Conservation (phyloP, 2,888 invertebrate genomes). For the Synergus itoensis region DNA sequence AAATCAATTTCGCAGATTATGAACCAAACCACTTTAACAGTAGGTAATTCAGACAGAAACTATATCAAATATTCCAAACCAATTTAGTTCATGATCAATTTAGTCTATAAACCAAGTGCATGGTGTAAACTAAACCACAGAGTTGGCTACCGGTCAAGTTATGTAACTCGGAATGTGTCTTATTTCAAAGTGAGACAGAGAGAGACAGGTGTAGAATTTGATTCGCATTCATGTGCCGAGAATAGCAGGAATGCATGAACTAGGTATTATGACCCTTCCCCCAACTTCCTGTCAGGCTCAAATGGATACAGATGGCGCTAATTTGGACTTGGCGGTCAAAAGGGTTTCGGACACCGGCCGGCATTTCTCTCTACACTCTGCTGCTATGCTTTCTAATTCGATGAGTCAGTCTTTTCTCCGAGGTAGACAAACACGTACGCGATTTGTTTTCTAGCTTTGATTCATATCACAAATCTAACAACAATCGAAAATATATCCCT, state of each 20-base stretch:
- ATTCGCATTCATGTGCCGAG: conserved; percentile 26
- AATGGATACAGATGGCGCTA: conserved; percentile 12
- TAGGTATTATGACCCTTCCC: neutral
- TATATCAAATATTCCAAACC: conserved; percentile 37
- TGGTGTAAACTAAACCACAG: conserved; percentile 34
- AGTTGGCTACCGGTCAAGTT: conserved; percentile 35
- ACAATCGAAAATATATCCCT: neutral
- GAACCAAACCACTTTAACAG: conserved; percentile 10
- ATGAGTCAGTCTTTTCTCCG: neutral
- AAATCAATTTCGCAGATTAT: conserved; percentile 33
- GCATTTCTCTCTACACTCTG: neutral
- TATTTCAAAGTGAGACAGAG: conserved; percentile 20
- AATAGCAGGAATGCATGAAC: conserved; percentile 19
- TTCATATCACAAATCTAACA: neutral
- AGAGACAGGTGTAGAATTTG: conserved; percentile 10
- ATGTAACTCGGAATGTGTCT: conserved; percentile 38
- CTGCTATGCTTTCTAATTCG: neutral
- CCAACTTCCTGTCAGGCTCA: neutral
- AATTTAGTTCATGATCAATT: conserved; percentile 40
- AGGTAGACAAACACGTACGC: neutral
- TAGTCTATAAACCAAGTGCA: conserved; percentile 33
- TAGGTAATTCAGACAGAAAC: conserved; percentile 29
- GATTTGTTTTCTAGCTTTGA: neutral
- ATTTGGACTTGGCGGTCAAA: neutral
- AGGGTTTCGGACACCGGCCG: neutral